Conservation (phyloP, 1,140 invertebrate genomes). For the Drosophila nikananu region DNA sequence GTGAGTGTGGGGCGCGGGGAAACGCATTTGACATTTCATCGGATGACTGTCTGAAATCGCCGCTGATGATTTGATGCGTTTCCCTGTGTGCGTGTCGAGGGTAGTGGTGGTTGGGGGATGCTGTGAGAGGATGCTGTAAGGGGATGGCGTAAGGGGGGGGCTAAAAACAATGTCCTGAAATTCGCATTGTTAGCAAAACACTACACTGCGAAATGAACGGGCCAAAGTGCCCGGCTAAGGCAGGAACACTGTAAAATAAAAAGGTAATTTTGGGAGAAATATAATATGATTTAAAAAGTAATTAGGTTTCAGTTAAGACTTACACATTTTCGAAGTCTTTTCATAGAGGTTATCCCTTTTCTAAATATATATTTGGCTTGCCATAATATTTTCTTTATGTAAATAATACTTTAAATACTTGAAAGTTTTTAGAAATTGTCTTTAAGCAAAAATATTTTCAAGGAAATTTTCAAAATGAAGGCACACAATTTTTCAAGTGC, state of each 20-base stretch:
- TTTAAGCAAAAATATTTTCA: too few relatives aligned
- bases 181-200: slow-evolving; percentile 83
- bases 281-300: neutral
- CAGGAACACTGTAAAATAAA: slow-evolving; percentile 10
- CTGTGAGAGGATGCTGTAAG: too few relatives aligned
- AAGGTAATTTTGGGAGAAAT: neutral
- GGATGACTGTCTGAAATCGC: slow-evolving; percentile 74
- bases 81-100: slow-evolving; percentile 49
- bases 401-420: neutral
- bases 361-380: neutral
- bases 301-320: neutral
- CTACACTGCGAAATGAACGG: slow-evolving; percentile 63
- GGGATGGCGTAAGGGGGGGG: too few relatives aligned
- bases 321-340: neutral
- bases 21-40: slow-evolving; percentile 75
- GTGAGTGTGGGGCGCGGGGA: slow-evolving; percentile 17
- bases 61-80: slow-evolving; percentile 76
- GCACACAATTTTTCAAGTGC: neutral
- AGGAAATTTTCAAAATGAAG: too few relatives aligned
- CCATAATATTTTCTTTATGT: too few relatives aligned
- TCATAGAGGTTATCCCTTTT: neutral
- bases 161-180: slow-evolving; percentile 74
- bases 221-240: slow-evolving; percentile 66
- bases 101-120: slow-evolving; percentile 1
- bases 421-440: neutral